Evolutionary conservation across 2,113 vertebrate species (phyloP), one percentile per base, ranked within the genome.

Genomic region (Anguilla japonica): DNA sequence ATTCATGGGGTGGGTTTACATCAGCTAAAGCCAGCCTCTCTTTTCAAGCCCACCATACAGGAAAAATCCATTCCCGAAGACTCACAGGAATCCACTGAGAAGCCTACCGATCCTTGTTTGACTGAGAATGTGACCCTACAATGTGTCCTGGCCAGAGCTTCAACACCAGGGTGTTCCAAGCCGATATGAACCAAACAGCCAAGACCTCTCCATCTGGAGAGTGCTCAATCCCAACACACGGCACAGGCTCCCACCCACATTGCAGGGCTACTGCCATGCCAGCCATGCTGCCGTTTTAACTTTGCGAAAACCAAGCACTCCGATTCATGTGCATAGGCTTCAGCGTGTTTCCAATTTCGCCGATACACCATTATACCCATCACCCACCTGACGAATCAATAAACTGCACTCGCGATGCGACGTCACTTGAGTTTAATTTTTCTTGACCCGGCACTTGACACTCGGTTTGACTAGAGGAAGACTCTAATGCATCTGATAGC

Each of bases 171-270:
- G 43, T 29, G 85, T 87, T 90, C 88, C 87, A 87, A 57, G n/a
- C 87, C 60, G 88, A 40, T 81, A 85, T 79, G 14, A 78, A 79
- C 79, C 43, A 86, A 89, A 88, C 87, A 79, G 87, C 91, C 89
- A 90, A 89, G 89, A 89, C 91, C 90, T 91, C 90, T 88, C 91
- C 91, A 94, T 95, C 91, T 94, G 93, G 91, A 83, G 87, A 89
- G 81, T 5, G 20, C 85, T 75, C 84, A 2, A 92, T 83, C 92
- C 43, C 63, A 46, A 81, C 60, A 82, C 7, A 39, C 15, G 43
- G 22, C 22, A 16, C 5, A 22, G 85, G 80, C 60, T 71, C 85
- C 85, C 85, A 60, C 84, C 40, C 79, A 39, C 79, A 71, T 40
- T 67, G 50, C 85, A 92, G 91, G 91, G 91, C 86, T 29, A 82